A percentile compares a stretch with the other conserved stretches of the same genome.
Conservation (phyloP, 2,797 vertebrate species). For the Octomys mimax region DNA sequence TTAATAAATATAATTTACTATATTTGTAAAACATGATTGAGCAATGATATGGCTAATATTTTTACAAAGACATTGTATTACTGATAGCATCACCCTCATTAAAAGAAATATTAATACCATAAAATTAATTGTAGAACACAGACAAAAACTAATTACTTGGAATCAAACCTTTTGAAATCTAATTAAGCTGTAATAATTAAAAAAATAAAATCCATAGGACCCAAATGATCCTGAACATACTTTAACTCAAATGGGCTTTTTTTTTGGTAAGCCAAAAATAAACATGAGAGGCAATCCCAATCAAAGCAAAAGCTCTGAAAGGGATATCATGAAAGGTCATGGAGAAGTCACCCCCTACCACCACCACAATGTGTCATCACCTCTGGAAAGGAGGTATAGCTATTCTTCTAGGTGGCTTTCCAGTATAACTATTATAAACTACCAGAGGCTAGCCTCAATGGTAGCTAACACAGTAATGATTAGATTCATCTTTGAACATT, state of each 20-base stretch:
- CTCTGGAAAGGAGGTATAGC: constrained; percentile 36
- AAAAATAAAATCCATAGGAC: not conserved
- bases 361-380: not conserved
- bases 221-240: not conserved
- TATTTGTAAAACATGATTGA: constrained; percentile 22
- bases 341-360: not conserved
- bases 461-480: not conserved
- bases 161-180: constrained; percentile 30
- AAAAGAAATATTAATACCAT: constrained; percentile 29
- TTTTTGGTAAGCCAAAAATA: not conserved
- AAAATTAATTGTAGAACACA: constrained; percentile 26
- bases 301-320: not conserved
- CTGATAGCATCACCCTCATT: not conserved
- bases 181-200: not conserved
- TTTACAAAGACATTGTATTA: not conserved
- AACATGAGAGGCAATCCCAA: not conserved
- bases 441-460: not conserved
- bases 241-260: not conserved
- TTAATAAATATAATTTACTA: constrained; percentile 37
- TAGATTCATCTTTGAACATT: constrained; percentile 5
- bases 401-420: not conserved
- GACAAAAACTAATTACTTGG: not conserved
- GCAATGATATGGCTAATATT: not conserved
- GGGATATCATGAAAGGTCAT: not conserved
- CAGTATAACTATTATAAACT: not conserved